These are phyloP conservation scores for Drosophila borborema DNA, from an alignment of 2,888 invertebrate genomes.

Conservation along the genomic window DNA sequence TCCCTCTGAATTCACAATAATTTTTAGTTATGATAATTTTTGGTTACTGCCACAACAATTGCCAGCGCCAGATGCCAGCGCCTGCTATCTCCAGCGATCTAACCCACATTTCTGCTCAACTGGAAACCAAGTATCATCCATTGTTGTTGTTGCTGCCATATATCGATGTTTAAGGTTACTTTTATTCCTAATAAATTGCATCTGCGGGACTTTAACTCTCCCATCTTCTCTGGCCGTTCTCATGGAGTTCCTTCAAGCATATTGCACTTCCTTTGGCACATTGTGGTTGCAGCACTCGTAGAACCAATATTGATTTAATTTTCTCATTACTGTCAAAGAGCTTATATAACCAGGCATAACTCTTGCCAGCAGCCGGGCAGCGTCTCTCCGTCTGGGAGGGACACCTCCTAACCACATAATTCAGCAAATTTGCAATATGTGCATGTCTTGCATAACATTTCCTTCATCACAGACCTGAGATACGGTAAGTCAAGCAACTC, in stretches of 20 bases:
- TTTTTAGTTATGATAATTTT: conserved; percentile 80
- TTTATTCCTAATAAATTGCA: conserved; percentile 6
- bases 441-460: conserved; percentile 79
- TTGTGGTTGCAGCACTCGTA: conserved; percentile 2
- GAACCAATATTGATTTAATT: conserved; percentile 15
- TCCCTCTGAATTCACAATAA: conserved; percentile 64
- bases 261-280: not conserved
- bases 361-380: conserved; percentile 19
- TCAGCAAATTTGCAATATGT: conserved; percentile 63
- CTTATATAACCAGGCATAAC: conserved; percentile 28
- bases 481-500: conserved; percentile 33
- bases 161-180: conserved; percentile 1
- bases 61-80: conserved; percentile 25
- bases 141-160: conserved; percentile 16
- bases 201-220: not conserved
- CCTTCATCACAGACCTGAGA: conserved; percentile 60
- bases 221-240: not conserved
- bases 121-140: not conserved
- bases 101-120: conserved; percentile 49
- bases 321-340: conserved; percentile 47
- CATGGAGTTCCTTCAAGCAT: not conserved
- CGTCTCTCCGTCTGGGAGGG: conserved; percentile 19
- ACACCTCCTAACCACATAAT: conserved; percentile 59
- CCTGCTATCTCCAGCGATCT: conserved; percentile 53
- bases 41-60: conserved; percentile 64